Base-by-base conservation (phyloP, 2,888 invertebrate genomes). In the Cephus rjabovi region DNA sequence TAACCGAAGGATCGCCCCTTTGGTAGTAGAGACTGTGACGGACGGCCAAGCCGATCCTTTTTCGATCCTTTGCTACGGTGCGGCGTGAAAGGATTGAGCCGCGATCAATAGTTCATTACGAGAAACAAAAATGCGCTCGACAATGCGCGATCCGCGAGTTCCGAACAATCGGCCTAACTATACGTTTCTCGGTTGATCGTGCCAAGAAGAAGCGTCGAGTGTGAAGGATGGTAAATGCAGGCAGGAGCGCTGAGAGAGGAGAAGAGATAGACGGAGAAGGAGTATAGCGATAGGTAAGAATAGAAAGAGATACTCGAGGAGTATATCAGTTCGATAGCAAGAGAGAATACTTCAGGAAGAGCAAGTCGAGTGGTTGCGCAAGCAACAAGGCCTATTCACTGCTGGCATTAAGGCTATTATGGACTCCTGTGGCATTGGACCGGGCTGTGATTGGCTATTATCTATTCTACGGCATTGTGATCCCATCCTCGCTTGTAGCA, bases 41-140 rank as follows among this genome's bases (percentile, higher is more conserved):
- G 78, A 79, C 79, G 75, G 79, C 69, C 79, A 75, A 80, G 79
- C 75, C 78, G 76, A 76, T 75, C 77, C 81, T 74, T 56, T 56
- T 56, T 56, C 15, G 23, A 56, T 56, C 56, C 56, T 56, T 56
- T 56, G 56, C 56, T 23, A 56, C 9, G 71, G 33, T n/a, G 31
- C 35, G 40, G 77, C 83, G 83, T 87, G 86, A 88, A 88, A 86
- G 86, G 86, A 84, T 85, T 83, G 83, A 81, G 80, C 76, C 80
- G 82, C 84, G 89, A 88, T 90, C 90, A 90, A 90, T 90, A 89
- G 89, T 90, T 90, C 89, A 89, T 90, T 90, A 90, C 83, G 86
- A 85, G 88, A 89, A 89, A 89, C 89, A 90, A 90, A 89, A 88
- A 89, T 87, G 78, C 81, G 79, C 35, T 81, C 86, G 83, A 88